Evolutionary conservation across 1,140 invertebrate species (phyloP).

Genomic region (Aphis gossypii): DNA sequence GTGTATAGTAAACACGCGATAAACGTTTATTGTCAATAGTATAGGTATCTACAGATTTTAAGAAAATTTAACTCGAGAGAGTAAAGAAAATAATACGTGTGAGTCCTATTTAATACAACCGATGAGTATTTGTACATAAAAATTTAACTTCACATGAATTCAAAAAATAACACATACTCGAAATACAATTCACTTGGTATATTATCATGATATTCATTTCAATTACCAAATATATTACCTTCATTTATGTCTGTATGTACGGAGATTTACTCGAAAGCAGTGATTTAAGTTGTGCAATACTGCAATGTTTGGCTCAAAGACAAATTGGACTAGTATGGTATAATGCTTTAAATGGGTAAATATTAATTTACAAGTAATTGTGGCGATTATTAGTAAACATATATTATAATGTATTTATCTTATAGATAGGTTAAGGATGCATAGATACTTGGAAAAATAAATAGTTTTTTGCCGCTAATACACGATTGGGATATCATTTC

Average conservation of each 20-base stretch:
- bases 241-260: too few relatives aligned
- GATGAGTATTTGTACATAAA: too few relatives aligned
- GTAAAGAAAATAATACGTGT: neutral
- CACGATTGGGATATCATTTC: neutral
- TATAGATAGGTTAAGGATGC: too few relatives aligned
- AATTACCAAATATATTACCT: too few relatives aligned
- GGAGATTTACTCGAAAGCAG: too few relatives aligned
- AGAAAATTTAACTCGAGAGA: neutral
- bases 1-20: neutral
- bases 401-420: too few relatives aligned
- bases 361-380: neutral
- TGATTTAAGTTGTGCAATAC: neutral
- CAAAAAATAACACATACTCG: too few relatives aligned
- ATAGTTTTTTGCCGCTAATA: neutral
- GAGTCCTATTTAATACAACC: too few relatives aligned
- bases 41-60: neutral
- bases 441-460: neutral
- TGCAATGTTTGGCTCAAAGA: neutral
- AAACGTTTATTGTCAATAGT: neutral
- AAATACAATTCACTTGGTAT: too few relatives aligned
- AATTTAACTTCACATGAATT: too few relatives aligned
- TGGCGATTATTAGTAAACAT: neutral
- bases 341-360: neutral
- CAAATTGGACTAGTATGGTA: neutral
- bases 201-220: too few relatives aligned